phyloP scores from a whole-genome alignment of 2,888 invertebrate genomes.

The Hyposoter dolosus region DNA sequence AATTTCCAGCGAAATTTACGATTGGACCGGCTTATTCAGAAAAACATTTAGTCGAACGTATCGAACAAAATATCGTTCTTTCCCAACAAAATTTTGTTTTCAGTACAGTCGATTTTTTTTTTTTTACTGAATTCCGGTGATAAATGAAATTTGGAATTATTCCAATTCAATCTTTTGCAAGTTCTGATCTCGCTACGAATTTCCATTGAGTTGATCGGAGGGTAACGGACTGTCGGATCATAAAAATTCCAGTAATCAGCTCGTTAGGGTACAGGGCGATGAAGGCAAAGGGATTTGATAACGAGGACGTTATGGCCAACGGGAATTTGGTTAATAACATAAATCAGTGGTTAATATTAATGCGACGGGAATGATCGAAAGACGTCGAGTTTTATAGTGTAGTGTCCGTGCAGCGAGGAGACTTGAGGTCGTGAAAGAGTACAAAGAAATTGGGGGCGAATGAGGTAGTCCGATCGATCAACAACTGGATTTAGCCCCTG shows the following conservation, averaged over 20 bases:
- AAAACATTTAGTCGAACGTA: no score
- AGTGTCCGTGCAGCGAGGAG: neutral
- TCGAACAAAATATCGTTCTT: no score
- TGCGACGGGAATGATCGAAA: constrained; percentile 18
- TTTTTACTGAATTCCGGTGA: neutral
- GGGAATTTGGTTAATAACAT: neutral
- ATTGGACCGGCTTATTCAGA: no score
- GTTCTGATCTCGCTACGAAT: neutral
- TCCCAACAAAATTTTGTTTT: no score
- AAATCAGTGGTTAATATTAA: constrained; percentile 49
- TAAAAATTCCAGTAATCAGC: neutral
- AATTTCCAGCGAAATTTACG: no score
- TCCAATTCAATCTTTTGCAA: neutral
- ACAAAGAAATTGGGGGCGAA: constrained; percentile 51
- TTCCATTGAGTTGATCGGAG: neutral
- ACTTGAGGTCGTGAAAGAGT: neutral
- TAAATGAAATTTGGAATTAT: neutral
- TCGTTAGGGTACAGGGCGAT: neutral
- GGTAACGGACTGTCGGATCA: neutral
- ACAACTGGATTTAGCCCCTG: constrained; percentile 50
- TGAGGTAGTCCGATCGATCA: constrained; percentile 51
- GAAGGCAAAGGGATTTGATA: neutral
- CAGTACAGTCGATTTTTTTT: neutral
- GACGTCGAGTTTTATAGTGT: neutral
- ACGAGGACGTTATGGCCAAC: neutral